Base-by-base conservation (phyloP, 2,113 vertebrate genomes). In the Nothobranchius kuhntae region DNA sequence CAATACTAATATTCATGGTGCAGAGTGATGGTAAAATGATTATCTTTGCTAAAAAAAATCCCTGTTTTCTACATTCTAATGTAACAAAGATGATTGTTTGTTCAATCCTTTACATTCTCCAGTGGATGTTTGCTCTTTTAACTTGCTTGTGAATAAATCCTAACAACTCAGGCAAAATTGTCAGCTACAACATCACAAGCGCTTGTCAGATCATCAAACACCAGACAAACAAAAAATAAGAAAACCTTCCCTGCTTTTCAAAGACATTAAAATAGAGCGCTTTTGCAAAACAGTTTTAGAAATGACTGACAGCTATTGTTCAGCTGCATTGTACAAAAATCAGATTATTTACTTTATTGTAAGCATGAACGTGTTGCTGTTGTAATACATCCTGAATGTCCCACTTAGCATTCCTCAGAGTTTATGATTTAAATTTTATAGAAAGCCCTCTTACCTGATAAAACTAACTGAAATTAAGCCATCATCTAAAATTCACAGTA, bases 401-500 rank as follows among this genome's bases (percentile, higher is more conserved):
- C 57, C 53, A 71, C 35, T 58, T 61, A 52, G 21, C 36, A 38
- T 60, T 55, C 71, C 54, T 61, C 17, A 24, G 38, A 68, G 59
- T 48, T 46, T 38, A 59, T 45, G 61, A 63, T 76, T 73, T 50
- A 55, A 73, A 73, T 68, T 71, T 75, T 10, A 61, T 36, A 15
- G 35, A 64, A 71, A 77, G 24, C 57, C 53, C 67, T 75, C 75
- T 58, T 71, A 36, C 50, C 53, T 63, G 62, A 71, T 68, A 59
- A 73, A 76, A 30, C 8, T 55, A 65, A 73, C 46, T 66, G 53
- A 61, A 65, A 71, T 54, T 8, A 45, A 75, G 44, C 56, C n/a
- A 35, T 73, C 71, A 55, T 71, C 52, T n/a, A 62, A 59, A 78
- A 85, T 65, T 75, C 69, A 71, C 67, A 72, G 73, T 63, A 47